Evolutionary conservation across 2,113 vertebrate species (phyloP).

Genomic region (Stegastes partitus): DNA sequence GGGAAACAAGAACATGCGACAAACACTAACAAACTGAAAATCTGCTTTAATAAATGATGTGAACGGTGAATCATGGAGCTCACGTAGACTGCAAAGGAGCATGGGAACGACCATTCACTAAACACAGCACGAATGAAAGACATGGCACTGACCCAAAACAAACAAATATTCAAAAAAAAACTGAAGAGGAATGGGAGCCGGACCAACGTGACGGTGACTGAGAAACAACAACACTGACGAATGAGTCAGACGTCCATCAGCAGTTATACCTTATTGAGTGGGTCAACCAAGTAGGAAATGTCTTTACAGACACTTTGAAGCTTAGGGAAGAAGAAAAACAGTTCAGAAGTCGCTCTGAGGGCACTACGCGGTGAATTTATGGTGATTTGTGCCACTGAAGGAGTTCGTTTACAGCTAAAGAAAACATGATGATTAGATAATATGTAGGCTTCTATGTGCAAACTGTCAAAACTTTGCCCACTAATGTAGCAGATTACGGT

Average conservation of each 20-base stretch:
- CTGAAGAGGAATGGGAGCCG: slow-evolving; percentile 13
- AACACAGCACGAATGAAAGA: slow-evolving; percentile 23
- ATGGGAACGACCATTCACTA: slow-evolving; percentile 25
- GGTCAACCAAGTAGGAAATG: slow-evolving; percentile 87
- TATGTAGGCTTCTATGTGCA: too few relatives aligned
- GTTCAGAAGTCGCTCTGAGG: slow-evolving; percentile 52
- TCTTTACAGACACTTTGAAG: slow-evolving; percentile 88
- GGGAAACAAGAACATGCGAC: neutral
- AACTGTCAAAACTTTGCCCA: too few relatives aligned
- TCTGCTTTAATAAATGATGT: slow-evolving; percentile 9
- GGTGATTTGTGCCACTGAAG: slow-evolving; percentile 1
- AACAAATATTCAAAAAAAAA: slow-evolving; percentile 50
- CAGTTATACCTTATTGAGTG: slow-evolving; percentile 84
- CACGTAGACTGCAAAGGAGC: neutral
- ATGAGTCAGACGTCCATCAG: slow-evolving; percentile 12
- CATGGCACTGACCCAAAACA: slow-evolving; percentile 33
- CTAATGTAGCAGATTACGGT: too few relatives aligned
- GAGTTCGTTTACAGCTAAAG: neutral
- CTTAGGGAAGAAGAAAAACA: slow-evolving; percentile 74
- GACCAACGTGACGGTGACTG: slow-evolving; percentile 13
- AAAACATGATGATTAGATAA: neutral
- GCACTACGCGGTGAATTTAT: neutral
- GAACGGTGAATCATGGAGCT: slow-evolving; percentile 32
- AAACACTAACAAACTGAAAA: slow-evolving; percentile 1
- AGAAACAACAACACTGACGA: slow-evolving; percentile 25